A percentile compares a stretch with the other conserved stretches of the same genome.
Conservation (phyloP, 2,888 invertebrate genomes). For the Ernsta delagoae region DNA sequence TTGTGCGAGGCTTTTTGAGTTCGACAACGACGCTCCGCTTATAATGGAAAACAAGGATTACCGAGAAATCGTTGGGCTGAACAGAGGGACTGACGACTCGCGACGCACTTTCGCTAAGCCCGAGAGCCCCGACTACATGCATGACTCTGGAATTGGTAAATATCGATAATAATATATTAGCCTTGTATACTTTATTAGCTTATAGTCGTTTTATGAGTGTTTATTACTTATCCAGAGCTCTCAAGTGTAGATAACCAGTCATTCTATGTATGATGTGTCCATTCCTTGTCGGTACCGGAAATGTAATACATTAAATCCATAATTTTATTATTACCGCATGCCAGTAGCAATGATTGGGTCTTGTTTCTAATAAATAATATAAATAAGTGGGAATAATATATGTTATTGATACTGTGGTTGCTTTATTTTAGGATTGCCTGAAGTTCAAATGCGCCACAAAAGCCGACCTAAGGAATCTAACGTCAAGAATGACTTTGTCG, state of each 20-base stretch:
- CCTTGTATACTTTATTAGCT: no score
- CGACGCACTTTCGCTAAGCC: constrained; percentile 81
- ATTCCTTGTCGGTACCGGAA: no score
- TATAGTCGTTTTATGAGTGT: no score
- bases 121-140: constrained; percentile 82
- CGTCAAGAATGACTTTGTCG: constrained; percentile 84
- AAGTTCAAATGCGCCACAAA: constrained; percentile 80
- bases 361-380: no score
- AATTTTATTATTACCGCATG: no score
- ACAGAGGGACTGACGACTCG: constrained; percentile 77
- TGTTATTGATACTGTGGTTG: constrained; percentile 7
- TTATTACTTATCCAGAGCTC: no score
- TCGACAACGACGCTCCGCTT: constrained; percentile 83
- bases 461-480: constrained; percentile 67
- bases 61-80: constrained; percentile 75
- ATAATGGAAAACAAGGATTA: constrained; percentile 81
- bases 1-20: constrained; percentile 82
- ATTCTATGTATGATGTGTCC: no score
- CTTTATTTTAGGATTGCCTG: constrained; percentile 72
- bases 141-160: constrained; percentile 82
- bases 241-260: no score
- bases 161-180: not conserved
- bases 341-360: no score
- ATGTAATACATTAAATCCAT: no score
- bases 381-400: no score